phyloP scores from a whole-genome alignment of 1,140 invertebrate species.

The Drosophila triauraria region DNA sequence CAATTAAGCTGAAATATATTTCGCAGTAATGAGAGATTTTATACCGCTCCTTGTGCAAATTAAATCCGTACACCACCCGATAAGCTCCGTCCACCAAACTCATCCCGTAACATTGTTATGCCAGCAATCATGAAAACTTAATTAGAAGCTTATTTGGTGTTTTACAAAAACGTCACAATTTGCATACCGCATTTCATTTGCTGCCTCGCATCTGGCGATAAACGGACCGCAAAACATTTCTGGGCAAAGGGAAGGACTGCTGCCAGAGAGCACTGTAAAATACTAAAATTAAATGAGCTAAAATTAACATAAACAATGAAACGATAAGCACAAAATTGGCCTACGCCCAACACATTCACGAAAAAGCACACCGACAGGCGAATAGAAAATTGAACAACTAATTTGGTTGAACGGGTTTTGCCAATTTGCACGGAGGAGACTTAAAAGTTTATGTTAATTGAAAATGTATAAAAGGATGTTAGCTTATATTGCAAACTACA shows the following conservation, averaged over 20 bases:
- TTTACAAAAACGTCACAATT: constrained; percentile 70
- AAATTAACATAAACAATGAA: constrained; percentile 83
- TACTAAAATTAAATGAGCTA: constrained; percentile 77
- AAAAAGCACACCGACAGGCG: constrained; percentile 14
- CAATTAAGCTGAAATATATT: constrained; percentile 17
- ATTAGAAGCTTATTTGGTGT: constrained; percentile 74
- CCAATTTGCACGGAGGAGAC: constrained; percentile 36
- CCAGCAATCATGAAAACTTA: constrained; percentile 77
- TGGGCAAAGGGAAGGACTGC: constrained; percentile 2
- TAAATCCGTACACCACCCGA: constrained; percentile 50
- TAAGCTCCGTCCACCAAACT: constrained; percentile 28
- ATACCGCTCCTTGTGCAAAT: constrained; percentile 16
- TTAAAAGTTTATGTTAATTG: constrained; percentile 48
- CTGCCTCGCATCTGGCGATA: constrained; percentile 64
- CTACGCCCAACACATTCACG: constrained; percentile 19
- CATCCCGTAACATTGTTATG: constrained; percentile 48
- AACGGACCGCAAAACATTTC: constrained; percentile 65
- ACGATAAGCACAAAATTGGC: constrained; percentile 74
- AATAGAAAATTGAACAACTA: constrained; percentile 74
- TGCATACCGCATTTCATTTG: constrained; percentile 79
- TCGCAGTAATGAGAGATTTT: constrained; percentile 10
- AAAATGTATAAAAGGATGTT: constrained; percentile 23
- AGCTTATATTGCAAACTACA: background rate
- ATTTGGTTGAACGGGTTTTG: constrained; percentile 66
- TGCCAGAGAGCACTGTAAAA: constrained; percentile 47